A percentile compares a stretch with the other conserved stretches of the same genome.
Conservation (phyloP, 2,888 invertebrate genomes). For the Tineola bisselliella region DNA sequence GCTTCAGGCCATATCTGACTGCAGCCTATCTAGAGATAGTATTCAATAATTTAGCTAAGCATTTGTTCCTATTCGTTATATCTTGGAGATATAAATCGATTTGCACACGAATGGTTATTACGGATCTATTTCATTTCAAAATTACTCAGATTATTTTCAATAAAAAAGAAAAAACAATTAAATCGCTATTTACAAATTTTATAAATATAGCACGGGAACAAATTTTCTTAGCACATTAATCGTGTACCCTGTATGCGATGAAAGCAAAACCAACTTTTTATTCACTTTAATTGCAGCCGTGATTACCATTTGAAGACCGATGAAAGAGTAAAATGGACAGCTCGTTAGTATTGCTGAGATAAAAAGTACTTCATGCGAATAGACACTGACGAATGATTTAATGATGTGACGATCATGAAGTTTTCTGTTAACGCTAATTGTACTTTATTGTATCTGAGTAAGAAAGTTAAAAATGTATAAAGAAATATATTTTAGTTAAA, state of each 20-base stretch:
- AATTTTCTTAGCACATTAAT: neutral
- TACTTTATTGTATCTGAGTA: too few relatives aligned
- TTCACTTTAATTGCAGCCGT: constrained; percentile 2
- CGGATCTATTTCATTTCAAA: too few relatives aligned
- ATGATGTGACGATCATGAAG: neutral
- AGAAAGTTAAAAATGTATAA: too few relatives aligned
- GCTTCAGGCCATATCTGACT: neutral
- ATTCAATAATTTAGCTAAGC: neutral
- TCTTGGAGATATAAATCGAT: neutral
- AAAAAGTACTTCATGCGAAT: neutral
- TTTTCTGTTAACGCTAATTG: neutral
- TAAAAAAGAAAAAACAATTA: too few relatives aligned
- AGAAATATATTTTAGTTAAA: too few relatives aligned
- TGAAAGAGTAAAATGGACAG: constrained; percentile 4
- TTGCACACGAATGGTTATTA: neutral
- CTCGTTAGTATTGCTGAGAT: neutral
- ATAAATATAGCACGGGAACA: too few relatives aligned
- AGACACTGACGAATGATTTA: constrained; percentile 1
- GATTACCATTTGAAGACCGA: neutral
- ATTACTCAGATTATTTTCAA: too few relatives aligned
- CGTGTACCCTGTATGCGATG: neutral
- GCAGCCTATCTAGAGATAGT: neutral
- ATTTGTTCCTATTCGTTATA: neutral
- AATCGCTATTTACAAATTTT: too few relatives aligned
- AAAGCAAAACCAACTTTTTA: constrained; percentile 4